Base-by-base conservation (phyloP, 2,113 vertebrate genomes). In the Engystomops pustulosus region DNA sequence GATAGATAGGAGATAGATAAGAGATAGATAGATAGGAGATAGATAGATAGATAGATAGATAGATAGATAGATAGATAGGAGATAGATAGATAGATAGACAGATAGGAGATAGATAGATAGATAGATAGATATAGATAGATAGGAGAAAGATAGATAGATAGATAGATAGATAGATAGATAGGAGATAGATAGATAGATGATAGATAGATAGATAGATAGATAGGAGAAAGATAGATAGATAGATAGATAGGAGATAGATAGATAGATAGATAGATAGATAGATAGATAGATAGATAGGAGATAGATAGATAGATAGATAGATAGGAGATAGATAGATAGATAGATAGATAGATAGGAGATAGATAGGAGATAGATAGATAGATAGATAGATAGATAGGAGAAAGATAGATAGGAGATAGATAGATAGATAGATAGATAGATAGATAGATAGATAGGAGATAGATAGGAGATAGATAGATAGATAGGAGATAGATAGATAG, bases 11-110 rank as follows among this genome's bases (percentile, higher is more conserved):
- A 65, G 6, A 30, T 68, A 68, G 14, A 68, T 68, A 68, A 25
- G 38, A 41, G 38, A 68, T 68, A 68, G 62, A 68, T 68, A 68
- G 62, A 65, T 67, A n/a, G n/a, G n/a, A 67, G 62, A 67, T 67
- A 67, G 60, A 67, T 67, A 67, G 25, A 68, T 68, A 55, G 18
- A 55, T 23, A 58, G 53, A 58, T 58, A 25, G n/a, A 25, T 25
- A 58, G 0, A 20, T n/a, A 53, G 49, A n/a, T 53, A 45, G 38
- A 41, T 51, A 20, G 49, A 51, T 51, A 18, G 49, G 6, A 18
- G 18, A 18, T 18, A 51, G 44, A 11, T 20, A 53, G 20, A 53
- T 20, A 53, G 51, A 53, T 20, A 53, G 2, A 58, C 11, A 58
- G 55, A 58, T 25, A 58, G 1, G 8, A 68, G 62, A 65, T 67